Conservation (phyloP, 2,113 vertebrate species). For the Crotalus helleri region DNA sequence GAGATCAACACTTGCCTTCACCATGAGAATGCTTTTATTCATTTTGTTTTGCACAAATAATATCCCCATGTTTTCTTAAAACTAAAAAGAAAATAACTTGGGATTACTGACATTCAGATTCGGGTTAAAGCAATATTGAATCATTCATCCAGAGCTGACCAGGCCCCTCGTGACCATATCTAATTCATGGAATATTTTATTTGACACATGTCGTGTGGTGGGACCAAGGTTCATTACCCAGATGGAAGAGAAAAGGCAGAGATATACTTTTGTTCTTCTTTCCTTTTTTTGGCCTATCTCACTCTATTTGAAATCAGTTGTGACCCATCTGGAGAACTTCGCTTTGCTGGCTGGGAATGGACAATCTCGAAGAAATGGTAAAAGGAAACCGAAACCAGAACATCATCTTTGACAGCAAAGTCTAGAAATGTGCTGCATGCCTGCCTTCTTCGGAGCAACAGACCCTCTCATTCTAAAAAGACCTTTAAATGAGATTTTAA, state of each 20-base stretch:
- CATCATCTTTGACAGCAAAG: constrained; percentile 38
- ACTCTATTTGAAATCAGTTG: not conserved
- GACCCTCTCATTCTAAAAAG: constrained; percentile 34
- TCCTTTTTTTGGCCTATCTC: not conserved
- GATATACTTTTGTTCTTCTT: not conserved
- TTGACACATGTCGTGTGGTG: not conserved
- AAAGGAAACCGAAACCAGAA: constrained; percentile 8
- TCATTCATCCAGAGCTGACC: not conserved
- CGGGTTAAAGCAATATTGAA: not conserved
- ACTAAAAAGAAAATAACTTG: not conserved
- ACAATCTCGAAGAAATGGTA: not conserved
- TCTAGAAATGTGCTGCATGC: not conserved
- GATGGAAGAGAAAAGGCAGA: not conserved
- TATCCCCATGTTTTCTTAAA: not conserved
- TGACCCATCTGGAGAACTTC: not conserved
- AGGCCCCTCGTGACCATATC: not conserved
- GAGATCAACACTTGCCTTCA: not conserved
- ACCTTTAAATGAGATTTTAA: constrained; percentile 66
- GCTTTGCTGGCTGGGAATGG: not conserved
- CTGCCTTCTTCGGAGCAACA: constrained; percentile 55
- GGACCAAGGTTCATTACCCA: not conserved
- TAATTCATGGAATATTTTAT: not conserved
- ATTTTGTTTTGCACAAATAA: not conserved
- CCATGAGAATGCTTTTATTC: not conserved
- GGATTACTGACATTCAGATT: not conserved